Percentiles rank a stretch among this genome's conserved stretches.
phyloP scores from a whole-genome alignment of 2,797 vertebrate genomes.

The Oreochromis grahami region DNA sequence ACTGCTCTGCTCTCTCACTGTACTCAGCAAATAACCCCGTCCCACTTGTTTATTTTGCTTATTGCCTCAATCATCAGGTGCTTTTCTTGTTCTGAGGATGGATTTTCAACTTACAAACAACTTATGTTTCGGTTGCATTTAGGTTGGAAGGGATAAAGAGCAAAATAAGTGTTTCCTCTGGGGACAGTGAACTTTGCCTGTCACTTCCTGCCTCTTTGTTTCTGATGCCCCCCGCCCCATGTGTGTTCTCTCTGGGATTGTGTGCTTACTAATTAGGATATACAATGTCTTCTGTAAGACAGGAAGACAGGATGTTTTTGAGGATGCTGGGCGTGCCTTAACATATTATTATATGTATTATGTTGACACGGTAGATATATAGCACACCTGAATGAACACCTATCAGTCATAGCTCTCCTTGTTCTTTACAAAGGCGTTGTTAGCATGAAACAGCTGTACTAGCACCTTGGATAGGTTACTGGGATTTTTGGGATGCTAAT shows the following conservation, averaged over 20 bases:
- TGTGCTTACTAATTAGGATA: constrained; percentile 35
- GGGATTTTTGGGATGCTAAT: rapidly evolving
- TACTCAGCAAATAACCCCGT: neutral
- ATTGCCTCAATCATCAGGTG: neutral
- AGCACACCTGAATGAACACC: neutral
- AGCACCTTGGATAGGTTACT: neutral
- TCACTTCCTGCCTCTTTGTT: constrained; percentile 44
- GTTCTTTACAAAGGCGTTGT: neutral
- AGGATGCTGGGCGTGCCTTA: neutral
- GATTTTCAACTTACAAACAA: neutral
- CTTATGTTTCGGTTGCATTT: neutral
- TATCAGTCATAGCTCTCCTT: neutral
- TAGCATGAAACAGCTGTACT: neutral
- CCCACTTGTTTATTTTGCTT: neutral
- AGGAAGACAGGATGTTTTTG: constrained; percentile 38
- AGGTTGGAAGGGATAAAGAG: neutral
- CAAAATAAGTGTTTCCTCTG: constrained; percentile 31
- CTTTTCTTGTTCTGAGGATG: neutral
- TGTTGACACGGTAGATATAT: neutral
- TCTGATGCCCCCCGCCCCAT: constrained; percentile 3
- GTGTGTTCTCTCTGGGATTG: constrained; percentile 1
- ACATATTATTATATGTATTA: neutral
- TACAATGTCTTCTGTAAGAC: neutral
- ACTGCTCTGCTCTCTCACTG: neutral
- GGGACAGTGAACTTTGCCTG: constrained; percentile 49